Evolutionary conservation across 2,797 vertebrate genomes (phyloP).

Genomic region (Chloroceryle inda): DNA sequence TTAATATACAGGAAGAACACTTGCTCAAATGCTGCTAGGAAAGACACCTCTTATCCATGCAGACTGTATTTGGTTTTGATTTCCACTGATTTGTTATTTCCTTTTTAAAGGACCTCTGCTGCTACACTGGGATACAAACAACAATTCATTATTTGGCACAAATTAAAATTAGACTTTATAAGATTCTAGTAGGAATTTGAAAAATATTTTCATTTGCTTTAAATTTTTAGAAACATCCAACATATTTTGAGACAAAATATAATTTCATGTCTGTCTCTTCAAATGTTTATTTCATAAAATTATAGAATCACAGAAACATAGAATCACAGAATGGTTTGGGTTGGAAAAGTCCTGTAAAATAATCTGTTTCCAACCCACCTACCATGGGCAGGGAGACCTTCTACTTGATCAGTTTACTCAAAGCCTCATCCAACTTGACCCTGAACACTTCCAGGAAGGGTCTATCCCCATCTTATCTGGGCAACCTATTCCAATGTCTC

Average conservation of each 20-base stretch:
- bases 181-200: background rate
- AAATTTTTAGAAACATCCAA: background rate
- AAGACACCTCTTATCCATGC: background rate
- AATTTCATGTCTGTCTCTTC: background rate
- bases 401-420: no score
- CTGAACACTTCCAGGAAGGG: no score
- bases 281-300: background rate
- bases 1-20: background rate
- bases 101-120: background rate
- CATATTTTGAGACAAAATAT: background rate
- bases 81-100: background rate
- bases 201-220: background rate
- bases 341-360: no score
- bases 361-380: no score
- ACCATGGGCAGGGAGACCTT: no score
- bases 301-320: background rate
- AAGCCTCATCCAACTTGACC: no score
- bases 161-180: background rate
- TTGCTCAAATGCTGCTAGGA: background rate
- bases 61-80: background rate
- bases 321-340: background rate
- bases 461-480: no score
- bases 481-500: no score
- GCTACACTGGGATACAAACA: background rate
- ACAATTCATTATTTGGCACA: background rate